These are phyloP conservation scores for Pluvianellus socialis DNA, from an alignment of 2,113 vertebrate species.

Conservation along the genomic window DNA sequence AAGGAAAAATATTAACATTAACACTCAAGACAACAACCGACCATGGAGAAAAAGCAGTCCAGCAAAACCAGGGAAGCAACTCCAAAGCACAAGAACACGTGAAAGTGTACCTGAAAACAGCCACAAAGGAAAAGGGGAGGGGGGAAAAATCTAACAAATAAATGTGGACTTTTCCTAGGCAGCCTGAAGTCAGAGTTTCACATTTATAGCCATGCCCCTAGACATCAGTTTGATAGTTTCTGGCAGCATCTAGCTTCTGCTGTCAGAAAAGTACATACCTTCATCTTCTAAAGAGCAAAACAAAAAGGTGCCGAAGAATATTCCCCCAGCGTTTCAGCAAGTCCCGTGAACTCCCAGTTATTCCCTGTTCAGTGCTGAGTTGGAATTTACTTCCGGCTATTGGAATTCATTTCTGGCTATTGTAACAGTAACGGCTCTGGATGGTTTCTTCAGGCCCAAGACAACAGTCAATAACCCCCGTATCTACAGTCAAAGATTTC, in stretches of 20 bases:
- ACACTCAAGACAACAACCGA: not conserved
- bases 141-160: not conserved
- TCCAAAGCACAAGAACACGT: not conserved
- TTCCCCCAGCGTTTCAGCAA: not conserved
- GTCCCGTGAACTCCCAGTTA: not conserved
- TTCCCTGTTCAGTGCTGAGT: not conserved
- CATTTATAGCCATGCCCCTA: not conserved
- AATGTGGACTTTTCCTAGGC: not conserved
- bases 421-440: not conserved
- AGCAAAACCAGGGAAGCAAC: not conserved
- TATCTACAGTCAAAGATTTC: not conserved
- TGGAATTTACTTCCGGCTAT: not conserved
- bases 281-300: conserved; percentile 9
- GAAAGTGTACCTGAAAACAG: not conserved
- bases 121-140: not conserved
- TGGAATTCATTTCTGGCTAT: not conserved
- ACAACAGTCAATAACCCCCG: not conserved
- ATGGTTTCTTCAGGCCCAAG: not conserved
- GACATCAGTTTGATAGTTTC: not conserved
- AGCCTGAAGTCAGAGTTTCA: not conserved
- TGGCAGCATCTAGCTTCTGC: not conserved
- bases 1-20: not conserved
- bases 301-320: not conserved
- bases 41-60: not conserved
- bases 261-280: conserved; percentile 24